phyloP scores from a whole-genome alignment of 1,140 invertebrate species.

The Trichomalopsis sarcophagae region DNA sequence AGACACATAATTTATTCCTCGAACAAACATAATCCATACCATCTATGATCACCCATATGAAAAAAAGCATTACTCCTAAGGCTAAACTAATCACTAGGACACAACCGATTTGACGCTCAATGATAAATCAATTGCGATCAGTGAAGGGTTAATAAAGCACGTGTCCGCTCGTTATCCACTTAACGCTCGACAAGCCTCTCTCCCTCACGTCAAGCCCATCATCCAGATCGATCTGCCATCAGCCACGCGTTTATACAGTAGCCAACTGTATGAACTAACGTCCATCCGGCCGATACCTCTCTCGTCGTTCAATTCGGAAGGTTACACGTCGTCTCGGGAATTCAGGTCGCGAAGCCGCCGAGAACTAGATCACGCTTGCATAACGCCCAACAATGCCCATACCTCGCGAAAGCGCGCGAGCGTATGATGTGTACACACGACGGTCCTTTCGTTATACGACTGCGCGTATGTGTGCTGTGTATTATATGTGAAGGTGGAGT shows the following conservation, averaged over 20 bases:
- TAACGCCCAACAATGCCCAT: neutral
- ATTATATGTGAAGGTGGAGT: no score
- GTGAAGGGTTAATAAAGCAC: conserved; percentile 8
- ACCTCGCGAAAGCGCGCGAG: neutral
- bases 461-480: no score
- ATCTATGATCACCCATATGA: no score
- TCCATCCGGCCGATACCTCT: no score
- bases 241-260: neutral
- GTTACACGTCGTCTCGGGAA: neutral
- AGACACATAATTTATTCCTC: no score
- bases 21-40: no score
- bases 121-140: no score
- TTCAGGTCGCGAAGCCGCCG: conserved; percentile 16
- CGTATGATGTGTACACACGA: neutral
- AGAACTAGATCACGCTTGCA: conserved; percentile 36
- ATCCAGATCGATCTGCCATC: neutral
- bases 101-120: no score
- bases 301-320: conserved; percentile 15
- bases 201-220: neutral
- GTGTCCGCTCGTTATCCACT: neutral
- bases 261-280: neutral
- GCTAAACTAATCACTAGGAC: no score
- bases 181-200: neutral
- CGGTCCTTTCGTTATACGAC: no score
- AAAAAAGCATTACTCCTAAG: no score